These are phyloP conservation scores for Pseudomyrmex sp. DNA, from an alignment of 1,140 invertebrate genomes.

Conservation along the genomic window DNA sequence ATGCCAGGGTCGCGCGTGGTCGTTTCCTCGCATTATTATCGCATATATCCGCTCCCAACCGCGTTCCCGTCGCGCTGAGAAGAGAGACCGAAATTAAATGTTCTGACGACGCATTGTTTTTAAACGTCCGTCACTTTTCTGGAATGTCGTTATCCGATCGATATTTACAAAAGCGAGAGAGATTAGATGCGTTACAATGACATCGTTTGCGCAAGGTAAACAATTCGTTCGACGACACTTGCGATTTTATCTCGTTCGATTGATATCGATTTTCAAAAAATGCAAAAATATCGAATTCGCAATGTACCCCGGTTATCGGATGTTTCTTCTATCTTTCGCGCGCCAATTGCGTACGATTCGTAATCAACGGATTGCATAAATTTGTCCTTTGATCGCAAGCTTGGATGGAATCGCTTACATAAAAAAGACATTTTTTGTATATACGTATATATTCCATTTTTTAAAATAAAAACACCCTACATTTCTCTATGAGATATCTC, in stretches of 20 bases:
- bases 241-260: background rate
- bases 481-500: constrained; percentile 36
- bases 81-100: constrained; percentile 15
- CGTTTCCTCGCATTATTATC: constrained; percentile 60
- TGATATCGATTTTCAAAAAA: constrained; percentile 3
- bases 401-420: background rate
- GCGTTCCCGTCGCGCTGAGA: background rate
- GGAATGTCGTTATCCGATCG: constrained; percentile 26
- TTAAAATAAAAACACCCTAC: constrained; percentile 38
- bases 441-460: background rate
- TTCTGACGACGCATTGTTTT: background rate
- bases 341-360: background rate
- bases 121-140: background rate
- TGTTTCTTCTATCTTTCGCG: background rate
- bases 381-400: background rate
- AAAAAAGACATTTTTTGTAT: constrained; percentile 36
- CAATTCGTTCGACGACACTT: background rate
- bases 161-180: constrained; percentile 25
- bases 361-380: background rate
- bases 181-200: constrained; percentile 19
- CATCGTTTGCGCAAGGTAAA: background rate
- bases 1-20: constrained; percentile 65
- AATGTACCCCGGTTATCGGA: background rate
- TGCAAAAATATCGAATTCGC: background rate
- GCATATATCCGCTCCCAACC: constrained; percentile 8